phyloP scores from a whole-genome alignment of 2,888 invertebrate genomes.

The Unio delphinus region DNA sequence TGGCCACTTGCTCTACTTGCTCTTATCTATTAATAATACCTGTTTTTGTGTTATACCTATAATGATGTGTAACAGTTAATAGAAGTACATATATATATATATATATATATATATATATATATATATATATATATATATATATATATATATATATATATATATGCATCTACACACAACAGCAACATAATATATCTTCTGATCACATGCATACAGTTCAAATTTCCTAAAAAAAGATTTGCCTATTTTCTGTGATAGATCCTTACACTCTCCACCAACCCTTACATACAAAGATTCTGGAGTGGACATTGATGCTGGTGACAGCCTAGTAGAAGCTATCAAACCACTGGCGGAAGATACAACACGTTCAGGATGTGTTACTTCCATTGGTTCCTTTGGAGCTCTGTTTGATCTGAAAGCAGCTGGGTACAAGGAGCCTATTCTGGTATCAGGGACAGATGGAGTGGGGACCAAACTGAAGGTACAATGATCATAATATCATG shows the following conservation, averaged over 20 bases:
- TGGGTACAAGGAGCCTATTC: slow-evolving; percentile 85
- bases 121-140: too few species aligned
- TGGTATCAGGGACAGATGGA: slow-evolving; percentile 96
- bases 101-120: too few species aligned
- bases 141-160: too few species aligned
- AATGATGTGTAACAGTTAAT: too few species aligned
- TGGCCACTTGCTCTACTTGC: too few species aligned
- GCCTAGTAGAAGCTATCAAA: slow-evolving; percentile 86
- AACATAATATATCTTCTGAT: too few species aligned
- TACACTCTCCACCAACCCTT: slow-evolving; percentile 40
- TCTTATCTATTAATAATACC: too few species aligned
- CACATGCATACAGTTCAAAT: too few species aligned
- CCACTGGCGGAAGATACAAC: slow-evolving; percentile 85
- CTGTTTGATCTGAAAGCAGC: slow-evolving; percentile 86
- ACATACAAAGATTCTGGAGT: slow-evolving; percentile 93
- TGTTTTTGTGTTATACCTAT: too few species aligned
- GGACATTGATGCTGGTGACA: slow-evolving; percentile 92
- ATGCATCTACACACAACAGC: too few species aligned
- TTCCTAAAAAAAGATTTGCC: neutral
- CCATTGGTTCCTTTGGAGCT: slow-evolving; percentile 94
- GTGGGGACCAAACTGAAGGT: slow-evolving; percentile 97
- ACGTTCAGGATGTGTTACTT: slow-evolving; percentile 83
- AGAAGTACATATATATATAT: too few species aligned
- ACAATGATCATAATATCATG: neutral
- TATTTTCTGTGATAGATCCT: slow-evolving; percentile 12